Base-by-base conservation (phyloP, 2,113 vertebrate species). In the Lethenteron camtschaticum region DNA sequence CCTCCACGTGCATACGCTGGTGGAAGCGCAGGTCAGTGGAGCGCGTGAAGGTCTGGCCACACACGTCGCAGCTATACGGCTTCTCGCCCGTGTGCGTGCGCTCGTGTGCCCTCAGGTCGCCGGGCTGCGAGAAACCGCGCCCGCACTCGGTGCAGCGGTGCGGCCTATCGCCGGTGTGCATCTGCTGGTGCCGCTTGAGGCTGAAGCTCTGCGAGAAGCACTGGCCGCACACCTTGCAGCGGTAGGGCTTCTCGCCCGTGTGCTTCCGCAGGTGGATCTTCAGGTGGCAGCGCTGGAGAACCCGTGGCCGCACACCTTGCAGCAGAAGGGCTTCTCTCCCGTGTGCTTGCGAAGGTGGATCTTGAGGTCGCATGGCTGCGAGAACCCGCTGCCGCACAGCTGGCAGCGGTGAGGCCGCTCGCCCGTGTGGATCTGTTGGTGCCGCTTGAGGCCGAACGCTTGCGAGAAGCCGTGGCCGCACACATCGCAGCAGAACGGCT, bases 151-250 rank as follows among this genome's bases (percentile, higher is more conserved):
- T 10, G 24, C 63, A 66, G n/a, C 24, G n/a, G 63, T 66, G 63
- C 63, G 63, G 63, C 24, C 63, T 66, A n/a, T 66, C 63, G n/a
- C 63, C 63, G 9, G 63, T 24, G 10, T 66, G 63, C n/a, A n/a
- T 16, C 63, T 24, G n/a, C 63, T 66, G 10, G 63, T 66, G 63
- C 63, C 24, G 63, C 63, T 66, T 66, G n/a, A 66, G 63, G 63
- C 24, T 66, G 24, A 66, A 66, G 9, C 24, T 66, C 24, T 66
- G 63, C n/a, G n/a, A 16, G 63, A 66, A 66, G 63, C 63, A 16
- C 63, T 66, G n/a, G n/a, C 63, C 63, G 10, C 63, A 66, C 10
- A 16, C 63, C 8, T 66, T 24, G 10, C 63, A 66, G n/a, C 24
- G n/a, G 24, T 66, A 66, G 10, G 63, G 63, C n/a, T 24, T 16